Evolutionary conservation across 2,797 vertebrate genomes (phyloP).

Genomic region (Enteromius radiatus): DNA sequence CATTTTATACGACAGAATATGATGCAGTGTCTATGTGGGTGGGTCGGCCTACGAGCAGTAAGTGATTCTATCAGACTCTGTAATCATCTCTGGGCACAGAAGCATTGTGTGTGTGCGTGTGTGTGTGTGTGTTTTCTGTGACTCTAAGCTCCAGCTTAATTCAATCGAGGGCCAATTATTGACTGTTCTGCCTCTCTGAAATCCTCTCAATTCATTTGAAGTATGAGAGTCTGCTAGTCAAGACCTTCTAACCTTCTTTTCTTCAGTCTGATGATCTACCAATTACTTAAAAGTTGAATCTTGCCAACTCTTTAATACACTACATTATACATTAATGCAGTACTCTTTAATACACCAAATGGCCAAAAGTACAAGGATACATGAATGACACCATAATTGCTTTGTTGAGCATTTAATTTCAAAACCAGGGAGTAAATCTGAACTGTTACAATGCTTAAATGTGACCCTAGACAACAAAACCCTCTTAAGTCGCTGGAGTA

Average conservation of each 20-base stretch:
- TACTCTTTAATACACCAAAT: not conserved
- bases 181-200: slow-evolving; percentile 68
- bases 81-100: slow-evolving; percentile 45
- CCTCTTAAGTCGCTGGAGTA: too few relatives aligned
- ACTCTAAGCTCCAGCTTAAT: slow-evolving; percentile 73
- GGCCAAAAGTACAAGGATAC: not conserved
- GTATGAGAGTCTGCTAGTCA: slow-evolving; percentile 45
- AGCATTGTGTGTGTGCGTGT: slow-evolving; percentile 56
- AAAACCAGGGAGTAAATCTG: not conserved
- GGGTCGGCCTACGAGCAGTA: slow-evolving; percentile 34
- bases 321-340: slow-evolving; percentile 10
- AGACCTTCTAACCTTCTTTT: slow-evolving; percentile 52
- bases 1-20: not conserved
- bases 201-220: slow-evolving; percentile 67
- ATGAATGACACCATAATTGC: not conserved
- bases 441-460: not conserved
- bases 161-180: slow-evolving; percentile 77
- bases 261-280: slow-evolving; percentile 47
- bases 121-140: slow-evolving; percentile 48
- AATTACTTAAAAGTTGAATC: slow-evolving; percentile 45
- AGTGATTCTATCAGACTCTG: slow-evolving; percentile 39
- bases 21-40: slow-evolving; percentile 1
- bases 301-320: slow-evolving; percentile 17
- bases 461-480: not conserved
- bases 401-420: not conserved